phyloP scores from a whole-genome alignment of 2,113 vertebrate genomes.

The Apodemus speciosus region DNA sequence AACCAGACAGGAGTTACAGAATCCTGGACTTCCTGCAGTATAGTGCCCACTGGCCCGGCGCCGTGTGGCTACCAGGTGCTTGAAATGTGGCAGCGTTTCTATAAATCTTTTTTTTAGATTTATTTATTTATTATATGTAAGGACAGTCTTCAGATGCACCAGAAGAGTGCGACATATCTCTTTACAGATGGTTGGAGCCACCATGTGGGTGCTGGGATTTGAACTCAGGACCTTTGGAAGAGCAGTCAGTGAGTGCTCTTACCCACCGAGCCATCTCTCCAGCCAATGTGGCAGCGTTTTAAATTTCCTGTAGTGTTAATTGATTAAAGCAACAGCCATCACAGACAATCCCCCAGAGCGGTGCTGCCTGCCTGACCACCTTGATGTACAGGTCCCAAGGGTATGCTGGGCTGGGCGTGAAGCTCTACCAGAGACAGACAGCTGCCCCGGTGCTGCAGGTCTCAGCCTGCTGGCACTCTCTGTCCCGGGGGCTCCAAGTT shows the following conservation, averaged over 20 bases:
- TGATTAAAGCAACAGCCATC: background rate
- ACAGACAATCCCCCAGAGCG: background rate
- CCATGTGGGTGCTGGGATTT: no score
- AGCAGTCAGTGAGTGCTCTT: no score
- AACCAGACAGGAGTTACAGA: background rate
- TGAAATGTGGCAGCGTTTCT: background rate
- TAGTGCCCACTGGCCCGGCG: fast-evolving
- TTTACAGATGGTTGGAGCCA: no score
- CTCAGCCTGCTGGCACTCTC: fast-evolving
- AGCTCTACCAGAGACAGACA: fast-evolving
- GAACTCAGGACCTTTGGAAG: no score
- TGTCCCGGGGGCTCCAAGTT: fast-evolving
- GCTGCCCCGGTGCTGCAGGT: background rate
- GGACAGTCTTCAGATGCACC: no score
- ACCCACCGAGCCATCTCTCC: no score
- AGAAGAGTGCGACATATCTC: no score
- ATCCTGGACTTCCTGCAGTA: no score
- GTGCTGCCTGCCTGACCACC: background rate
- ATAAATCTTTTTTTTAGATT: no score
- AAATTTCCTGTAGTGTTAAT: background rate
- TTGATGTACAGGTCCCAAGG: fast-evolving
- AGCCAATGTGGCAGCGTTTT: no score
- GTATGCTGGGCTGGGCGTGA: background rate
- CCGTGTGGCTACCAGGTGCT: fast-evolving
- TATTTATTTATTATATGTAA: no score